phyloP scores from a whole-genome alignment of 2,888 invertebrate species.

The Caenorhabditis angaria region DNA sequence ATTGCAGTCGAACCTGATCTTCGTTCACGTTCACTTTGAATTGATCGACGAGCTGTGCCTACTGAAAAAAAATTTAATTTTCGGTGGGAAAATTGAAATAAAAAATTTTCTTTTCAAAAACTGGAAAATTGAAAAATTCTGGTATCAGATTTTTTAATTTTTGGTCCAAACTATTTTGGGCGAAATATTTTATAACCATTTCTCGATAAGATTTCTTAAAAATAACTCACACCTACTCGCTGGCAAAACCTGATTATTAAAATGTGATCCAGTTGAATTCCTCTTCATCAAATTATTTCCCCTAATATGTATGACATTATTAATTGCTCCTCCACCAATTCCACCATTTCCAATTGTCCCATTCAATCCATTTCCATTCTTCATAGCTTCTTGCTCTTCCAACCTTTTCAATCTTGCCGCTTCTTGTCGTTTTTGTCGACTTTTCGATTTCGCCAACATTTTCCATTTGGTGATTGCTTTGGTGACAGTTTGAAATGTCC shows the following conservation, averaged over 20 bases:
- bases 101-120: too few species aligned
- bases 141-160: too few species aligned
- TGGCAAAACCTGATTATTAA: slow-evolving; percentile 32
- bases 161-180: too few species aligned
- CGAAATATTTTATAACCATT: too few species aligned
- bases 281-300: not conserved
- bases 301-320: not conserved
- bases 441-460: slow-evolving; percentile 58
- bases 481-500: slow-evolving; percentile 65
- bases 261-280: slow-evolving; percentile 21
- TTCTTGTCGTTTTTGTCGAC: slow-evolving; percentile 47
- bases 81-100: not conserved
- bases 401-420: slow-evolving; percentile 41
- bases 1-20: slow-evolving; percentile 25
- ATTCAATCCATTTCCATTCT: slow-evolving; percentile 17
- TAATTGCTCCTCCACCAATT: slow-evolving; percentile 3
- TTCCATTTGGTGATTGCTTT: slow-evolving; percentile 66
- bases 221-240: slow-evolving; percentile 16
- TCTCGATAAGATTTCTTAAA: too few species aligned
- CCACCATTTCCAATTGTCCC: slow-evolving; percentile 28
- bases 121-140: too few species aligned
- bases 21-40: slow-evolving; percentile 12
- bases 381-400: slow-evolving; percentile 35
- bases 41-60: slow-evolving; percentile 8
- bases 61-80: slow-evolving; percentile 13